Evolutionary conservation across 2,797 vertebrate genomes (phyloP).

Genomic region (Spea hammondii): DNA sequence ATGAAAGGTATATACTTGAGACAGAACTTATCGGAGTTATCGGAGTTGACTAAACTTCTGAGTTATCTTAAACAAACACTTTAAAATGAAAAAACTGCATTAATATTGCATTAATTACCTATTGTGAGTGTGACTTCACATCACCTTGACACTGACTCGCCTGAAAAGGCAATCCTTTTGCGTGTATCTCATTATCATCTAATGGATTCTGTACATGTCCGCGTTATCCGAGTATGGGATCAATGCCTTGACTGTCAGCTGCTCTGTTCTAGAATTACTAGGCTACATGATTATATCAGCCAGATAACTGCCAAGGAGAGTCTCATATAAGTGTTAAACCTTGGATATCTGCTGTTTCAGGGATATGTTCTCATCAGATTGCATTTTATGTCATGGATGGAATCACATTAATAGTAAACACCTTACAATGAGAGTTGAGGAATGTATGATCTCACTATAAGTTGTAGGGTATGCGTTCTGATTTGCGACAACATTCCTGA

Average conservation of each 20-base stretch:
- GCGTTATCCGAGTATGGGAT: constrained; percentile 1
- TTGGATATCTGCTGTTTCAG: constrained; percentile 4
- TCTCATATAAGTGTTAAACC: background rate
- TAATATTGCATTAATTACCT: background rate
- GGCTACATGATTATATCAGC: background rate
- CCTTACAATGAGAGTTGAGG: background rate
- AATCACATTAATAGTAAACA: background rate
- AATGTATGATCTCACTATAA: no score
- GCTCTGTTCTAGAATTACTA: constrained; percentile 7
- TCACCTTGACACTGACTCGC: background rate
- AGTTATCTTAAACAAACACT: no score
- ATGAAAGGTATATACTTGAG: no score
- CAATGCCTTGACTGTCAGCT: background rate
- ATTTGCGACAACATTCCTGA: no score
- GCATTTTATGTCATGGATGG: background rate
- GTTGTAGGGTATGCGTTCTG: no score
- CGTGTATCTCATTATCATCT: background rate
- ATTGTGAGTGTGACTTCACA: background rate
- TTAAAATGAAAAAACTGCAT: no score
- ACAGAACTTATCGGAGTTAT: no score
- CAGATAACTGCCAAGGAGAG: constrained; percentile 1
- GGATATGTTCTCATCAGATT: background rate
- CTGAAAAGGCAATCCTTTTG: constrained; percentile 3
- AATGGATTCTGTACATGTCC: constrained; percentile 1
- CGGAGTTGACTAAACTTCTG: no score